These are phyloP conservation scores for Coptotermes formosanus DNA, from an alignment of 1,140 invertebrate species.

Conservation along the genomic window DNA sequence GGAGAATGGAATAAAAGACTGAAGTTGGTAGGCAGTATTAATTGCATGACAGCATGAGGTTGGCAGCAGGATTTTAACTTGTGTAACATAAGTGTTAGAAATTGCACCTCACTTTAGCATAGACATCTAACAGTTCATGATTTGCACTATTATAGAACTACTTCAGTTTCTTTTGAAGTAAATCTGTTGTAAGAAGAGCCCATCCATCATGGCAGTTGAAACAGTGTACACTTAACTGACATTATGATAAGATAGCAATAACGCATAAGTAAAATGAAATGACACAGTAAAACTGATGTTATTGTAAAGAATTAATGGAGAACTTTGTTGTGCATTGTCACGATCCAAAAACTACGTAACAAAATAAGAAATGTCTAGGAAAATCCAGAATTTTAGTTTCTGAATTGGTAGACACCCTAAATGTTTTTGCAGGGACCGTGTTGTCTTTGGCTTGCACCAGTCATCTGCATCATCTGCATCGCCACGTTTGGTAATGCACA, in stretches of 20 bases:
- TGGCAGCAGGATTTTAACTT: background rate
- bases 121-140: background rate
- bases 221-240: background rate
- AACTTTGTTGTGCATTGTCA: constrained; percentile 36
- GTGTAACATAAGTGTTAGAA: background rate
- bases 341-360: constrained; percentile 33
- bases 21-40: background rate
- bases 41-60: background rate
- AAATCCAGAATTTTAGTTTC: constrained; percentile 38
- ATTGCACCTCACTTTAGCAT: background rate
- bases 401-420: constrained; percentile 47
- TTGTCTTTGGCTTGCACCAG: constrained; percentile 35
- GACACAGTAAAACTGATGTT: constrained; percentile 25
- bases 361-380: constrained; percentile 24
- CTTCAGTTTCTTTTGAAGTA: background rate
- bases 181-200: background rate
- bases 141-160: background rate
- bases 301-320: constrained; percentile 30
- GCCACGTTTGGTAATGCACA: constrained; percentile 43
- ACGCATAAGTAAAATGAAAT: constrained; percentile 28
- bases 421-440: constrained; percentile 42
- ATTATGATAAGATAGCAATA: background rate
- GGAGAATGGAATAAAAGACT: constrained; percentile 3
- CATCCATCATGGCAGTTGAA: background rate
- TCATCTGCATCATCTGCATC: background rate